phyloP scores from a whole-genome alignment of 92 coral and sea anemone species.

The Epizoanthus stellaris region DNA sequence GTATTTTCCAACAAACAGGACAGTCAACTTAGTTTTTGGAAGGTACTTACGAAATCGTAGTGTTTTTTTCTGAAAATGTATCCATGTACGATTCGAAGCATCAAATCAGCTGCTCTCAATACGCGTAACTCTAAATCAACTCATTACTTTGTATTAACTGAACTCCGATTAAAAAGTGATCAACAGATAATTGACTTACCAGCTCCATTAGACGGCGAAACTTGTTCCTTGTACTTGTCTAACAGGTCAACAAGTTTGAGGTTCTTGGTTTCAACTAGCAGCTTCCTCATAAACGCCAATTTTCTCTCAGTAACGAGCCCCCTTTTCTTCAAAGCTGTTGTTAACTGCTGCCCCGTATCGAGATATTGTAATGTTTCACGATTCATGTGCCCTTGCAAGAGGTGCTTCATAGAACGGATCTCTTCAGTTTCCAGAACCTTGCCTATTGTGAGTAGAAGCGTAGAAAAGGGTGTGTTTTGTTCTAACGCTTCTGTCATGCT shows the following conservation, averaged over 20 bases:
- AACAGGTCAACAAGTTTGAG: slow-evolving; percentile 72
- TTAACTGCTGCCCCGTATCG: slow-evolving; percentile 82
- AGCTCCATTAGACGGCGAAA: slow-evolving; percentile 50
- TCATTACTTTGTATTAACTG: background rate
- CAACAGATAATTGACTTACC: slow-evolving; percentile 58
- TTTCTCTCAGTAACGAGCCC: slow-evolving; percentile 87
- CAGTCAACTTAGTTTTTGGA: too few species aligned
- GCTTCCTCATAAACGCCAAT: slow-evolving; percentile 88
- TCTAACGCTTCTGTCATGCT: slow-evolving; percentile 15
- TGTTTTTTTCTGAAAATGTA: too few species aligned
- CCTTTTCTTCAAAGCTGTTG: slow-evolving; percentile 69
- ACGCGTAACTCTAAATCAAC: background rate
- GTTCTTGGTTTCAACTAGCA: slow-evolving; percentile 87
- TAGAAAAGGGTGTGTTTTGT: slow-evolving; percentile 49
- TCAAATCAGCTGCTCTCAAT: background rate
- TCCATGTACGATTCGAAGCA: background rate
- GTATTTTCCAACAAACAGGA: too few species aligned
- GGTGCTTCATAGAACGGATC: slow-evolving; percentile 78
- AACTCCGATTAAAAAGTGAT: background rate
- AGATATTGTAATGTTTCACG: slow-evolving; percentile 82
- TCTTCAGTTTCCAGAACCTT: slow-evolving; percentile 63
- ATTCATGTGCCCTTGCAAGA: slow-evolving; percentile 90
- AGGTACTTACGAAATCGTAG: too few species aligned
- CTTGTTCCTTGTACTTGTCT: slow-evolving; percentile 80
- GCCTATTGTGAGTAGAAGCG: slow-evolving; percentile 75